These are phyloP conservation scores for Ellobium chinense DNA, from an alignment of 2,888 invertebrate species.

Conservation along the genomic window DNA sequence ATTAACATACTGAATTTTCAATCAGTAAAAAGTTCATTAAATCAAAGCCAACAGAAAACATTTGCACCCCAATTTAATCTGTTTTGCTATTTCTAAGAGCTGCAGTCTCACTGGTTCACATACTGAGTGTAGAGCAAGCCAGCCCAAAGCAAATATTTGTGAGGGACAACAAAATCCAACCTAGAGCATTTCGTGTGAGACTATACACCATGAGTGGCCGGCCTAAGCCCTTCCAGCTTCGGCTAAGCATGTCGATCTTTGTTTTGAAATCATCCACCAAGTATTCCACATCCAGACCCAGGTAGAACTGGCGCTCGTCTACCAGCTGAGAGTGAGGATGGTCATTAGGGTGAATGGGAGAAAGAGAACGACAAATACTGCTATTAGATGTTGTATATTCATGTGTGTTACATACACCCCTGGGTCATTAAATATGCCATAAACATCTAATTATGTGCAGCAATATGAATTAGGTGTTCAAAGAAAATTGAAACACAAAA, in stretches of 20 bases:
- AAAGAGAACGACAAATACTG: conserved; percentile 8
- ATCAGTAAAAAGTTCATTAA: no score
- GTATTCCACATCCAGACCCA: conserved; percentile 98
- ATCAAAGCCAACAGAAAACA: no score
- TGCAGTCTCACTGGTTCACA: no score
- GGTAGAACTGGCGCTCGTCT: conserved; percentile 98
- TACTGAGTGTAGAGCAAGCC: no score
- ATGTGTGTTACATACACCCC: no score
- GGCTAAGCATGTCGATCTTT: conserved; percentile 98
- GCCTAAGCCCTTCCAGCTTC: conserved; percentile 98
- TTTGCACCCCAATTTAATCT: no score
- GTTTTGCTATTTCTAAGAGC: no score
- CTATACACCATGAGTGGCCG: conserved; percentile 84
- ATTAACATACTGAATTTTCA: no score
- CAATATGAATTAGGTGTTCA: no score
- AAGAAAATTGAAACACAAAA: no score
- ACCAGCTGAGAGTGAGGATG: conserved; percentile 64
- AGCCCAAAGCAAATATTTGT: not conserved
- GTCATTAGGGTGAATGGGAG: not conserved
- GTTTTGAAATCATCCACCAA: conserved; percentile 99
- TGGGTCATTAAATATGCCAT: no score
- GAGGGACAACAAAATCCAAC: conserved; percentile 57
- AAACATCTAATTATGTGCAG: no score
- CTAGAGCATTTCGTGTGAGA: conserved; percentile 70
- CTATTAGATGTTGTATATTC: not conserved